A percentile compares a stretch with the other conserved stretches of the same genome.
phyloP scores from a whole-genome alignment of 1,140 invertebrate genomes.

The Amyelois transitella region DNA sequence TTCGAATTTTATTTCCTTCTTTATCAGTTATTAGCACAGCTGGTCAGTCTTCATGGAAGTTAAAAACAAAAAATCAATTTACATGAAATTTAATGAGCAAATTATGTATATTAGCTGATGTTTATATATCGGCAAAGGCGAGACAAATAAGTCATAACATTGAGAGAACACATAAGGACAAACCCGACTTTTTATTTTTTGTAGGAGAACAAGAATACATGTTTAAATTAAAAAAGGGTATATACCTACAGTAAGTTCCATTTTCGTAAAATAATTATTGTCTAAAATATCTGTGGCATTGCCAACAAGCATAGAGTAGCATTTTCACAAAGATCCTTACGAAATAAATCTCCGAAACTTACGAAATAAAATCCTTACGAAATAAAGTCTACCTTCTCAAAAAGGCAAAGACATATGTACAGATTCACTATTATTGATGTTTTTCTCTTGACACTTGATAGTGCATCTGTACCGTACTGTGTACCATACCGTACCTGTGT shows the following conservation, averaged over 20 bases:
- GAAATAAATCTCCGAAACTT: too few relatives aligned
- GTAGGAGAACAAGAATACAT: slow-evolving; percentile 31
- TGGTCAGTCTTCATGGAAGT: slow-evolving; percentile 24
- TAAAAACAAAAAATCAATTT: slow-evolving; percentile 61
- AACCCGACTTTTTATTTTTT: slow-evolving; percentile 37
- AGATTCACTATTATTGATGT: too few relatives aligned
- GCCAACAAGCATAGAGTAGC: too few relatives aligned
- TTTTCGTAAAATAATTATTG: neutral
- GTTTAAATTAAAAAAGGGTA: slow-evolving; percentile 16
- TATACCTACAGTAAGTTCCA: neutral
- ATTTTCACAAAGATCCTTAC: neutral
- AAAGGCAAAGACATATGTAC: too few relatives aligned
- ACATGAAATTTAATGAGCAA: slow-evolving; percentile 56
- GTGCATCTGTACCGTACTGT: too few relatives aligned
- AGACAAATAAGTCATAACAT: slow-evolving; percentile 72
- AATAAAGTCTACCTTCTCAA: too few relatives aligned
- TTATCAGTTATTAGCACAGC: slow-evolving; percentile 46
- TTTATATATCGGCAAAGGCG: slow-evolving; percentile 56
- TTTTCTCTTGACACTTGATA: too few relatives aligned
- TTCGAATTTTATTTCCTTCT: slow-evolving; percentile 50
- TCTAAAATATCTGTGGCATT: neutral
- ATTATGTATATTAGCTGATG: slow-evolving; percentile 58
- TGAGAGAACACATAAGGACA: slow-evolving; percentile 48
- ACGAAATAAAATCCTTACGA: too few relatives aligned
- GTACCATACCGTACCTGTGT: too few relatives aligned